Evolutionary conservation across 2,888 invertebrate genomes (phyloP), one percentile per base, ranked within the genome.

Genomic region (Salticus scenicus): DNA sequence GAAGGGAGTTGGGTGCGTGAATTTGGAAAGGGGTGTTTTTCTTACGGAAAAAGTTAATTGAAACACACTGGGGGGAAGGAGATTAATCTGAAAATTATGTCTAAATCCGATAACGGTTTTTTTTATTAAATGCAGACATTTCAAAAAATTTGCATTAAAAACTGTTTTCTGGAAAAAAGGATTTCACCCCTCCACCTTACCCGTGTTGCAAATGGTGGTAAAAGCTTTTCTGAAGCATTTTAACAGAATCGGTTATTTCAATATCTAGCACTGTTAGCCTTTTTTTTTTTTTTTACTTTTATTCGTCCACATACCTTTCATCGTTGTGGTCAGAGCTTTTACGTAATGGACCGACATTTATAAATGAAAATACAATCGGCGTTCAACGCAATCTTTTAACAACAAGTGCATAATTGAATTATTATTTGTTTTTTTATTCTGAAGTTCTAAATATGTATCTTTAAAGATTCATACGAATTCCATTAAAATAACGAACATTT

Each of bases 61-160:
- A 84, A 84, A 78, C 74, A 84, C 84, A 78, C 83, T 77, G 77
- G 42, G 84, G 84, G 78, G 74, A 47, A 73, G 41, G 76, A 78
- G 84, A 84, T 84, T 84, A 84, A 84, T 84, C 78, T 79, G 67
- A 79, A 84, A 84, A 84, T 84, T 84, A 84, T 84, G 84, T 79
- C 84, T 84, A 84, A 84, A 84, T 84, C 84, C 84, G 84, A 84
- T 84, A 84, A 84, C 73, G 78, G 67, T 77, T 83, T 82, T 82
- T 82, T 73, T 78, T 78, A 78, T 84, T 84, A 84, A 84, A 84
- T 84, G 84, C 84, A 84, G 84, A 84, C 84, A 84, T 84, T 84
- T 84, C 84, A 78, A 78, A 83, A 83, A 84, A 74, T 84, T 84
- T 84, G 84, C 84, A 84, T 84, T 84, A 84, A 84, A 84, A 84